Base-by-base conservation (phyloP, 2,113 vertebrate species). In the Blennius ocellaris region DNA sequence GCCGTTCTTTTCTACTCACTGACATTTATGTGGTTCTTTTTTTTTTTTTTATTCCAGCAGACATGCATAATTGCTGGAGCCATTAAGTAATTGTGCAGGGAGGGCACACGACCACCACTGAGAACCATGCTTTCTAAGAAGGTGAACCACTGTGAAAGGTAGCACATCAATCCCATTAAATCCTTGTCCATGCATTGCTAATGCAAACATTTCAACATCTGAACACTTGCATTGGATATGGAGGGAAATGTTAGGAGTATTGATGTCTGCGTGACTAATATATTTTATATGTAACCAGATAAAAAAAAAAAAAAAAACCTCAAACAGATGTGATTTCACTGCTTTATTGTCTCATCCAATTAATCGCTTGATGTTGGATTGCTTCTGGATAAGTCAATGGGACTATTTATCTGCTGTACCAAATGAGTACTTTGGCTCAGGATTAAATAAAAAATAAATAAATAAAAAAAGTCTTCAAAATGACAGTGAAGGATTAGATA, bases 151-250 rank as follows among this genome's bases (percentile, higher is more conserved):
- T 74, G 80, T 79, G 73, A 91, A 90, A 83, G 72, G 81, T 76
- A 68, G 73, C 85, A 73, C 70, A 85, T 83, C 49, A 69, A 89
- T 85, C 82, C 87, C 89, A 89, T 91, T 91, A 89, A 85, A 84
- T 82, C 80, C 74, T 73, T 73, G 72, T 78, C 67, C 74, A 75
- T 63, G 62, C 70, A 72, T 87, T 80, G 81, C 76, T 80, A 83
- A 90, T 88, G 84, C 82, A 86, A 87, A 90, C 78, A 86, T 84
- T 80, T 87, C 86, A 88, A 87, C 83, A 88, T 87, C 78, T 69
- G 69, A 57, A 57, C 58, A 54, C 59, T 61, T 57, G 39, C 40
- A 71, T 30, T 45, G 41, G 11, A 5, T 8, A 40, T 50, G 51
- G 30, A 7, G 1, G 54, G 12, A 17, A 56, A 58, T 10, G 5